These are phyloP conservation scores for Nycticebus coucang DNA, from an alignment of 2,113 vertebrate genomes.

Conservation along the genomic window DNA sequence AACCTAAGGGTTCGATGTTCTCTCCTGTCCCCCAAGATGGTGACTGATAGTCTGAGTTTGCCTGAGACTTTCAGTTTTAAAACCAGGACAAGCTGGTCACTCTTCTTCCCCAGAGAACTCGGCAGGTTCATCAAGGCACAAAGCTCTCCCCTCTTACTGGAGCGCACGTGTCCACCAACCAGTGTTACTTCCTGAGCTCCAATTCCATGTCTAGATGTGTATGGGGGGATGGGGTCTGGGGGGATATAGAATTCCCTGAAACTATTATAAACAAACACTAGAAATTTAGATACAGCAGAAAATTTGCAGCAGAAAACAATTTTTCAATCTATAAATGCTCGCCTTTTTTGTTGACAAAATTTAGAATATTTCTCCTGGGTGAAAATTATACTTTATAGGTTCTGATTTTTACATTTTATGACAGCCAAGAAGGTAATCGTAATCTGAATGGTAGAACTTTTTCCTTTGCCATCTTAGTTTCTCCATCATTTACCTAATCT, in stretches of 20 bases:
- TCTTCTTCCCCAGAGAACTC: background rate
- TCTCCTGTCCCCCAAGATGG: background rate
- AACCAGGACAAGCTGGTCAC: background rate
- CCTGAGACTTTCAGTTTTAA: background rate
- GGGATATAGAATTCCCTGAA: background rate
- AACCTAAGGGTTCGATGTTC: background rate
- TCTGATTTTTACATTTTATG: background rate
- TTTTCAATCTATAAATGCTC: background rate
- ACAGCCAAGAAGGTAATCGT: background rate
- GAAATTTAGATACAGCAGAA: background rate
- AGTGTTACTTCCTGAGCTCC: background rate
- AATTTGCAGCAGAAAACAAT: background rate
- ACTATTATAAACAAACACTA: background rate
- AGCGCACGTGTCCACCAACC: background rate
- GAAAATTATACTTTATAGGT: background rate
- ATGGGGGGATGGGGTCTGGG: no score
- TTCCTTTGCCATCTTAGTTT: background rate
- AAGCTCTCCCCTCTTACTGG: background rate
- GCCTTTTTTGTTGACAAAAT: background rate
- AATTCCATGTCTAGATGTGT: background rate
- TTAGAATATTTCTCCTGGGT: background rate
- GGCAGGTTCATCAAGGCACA: rapidly evolving
- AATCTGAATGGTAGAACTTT: background rate
- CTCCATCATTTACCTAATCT: background rate
- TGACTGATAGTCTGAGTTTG: background rate